These are phyloP conservation scores for Liasis olivaceus DNA, from an alignment of 2,797 vertebrate species.

Conservation along the genomic window DNA sequence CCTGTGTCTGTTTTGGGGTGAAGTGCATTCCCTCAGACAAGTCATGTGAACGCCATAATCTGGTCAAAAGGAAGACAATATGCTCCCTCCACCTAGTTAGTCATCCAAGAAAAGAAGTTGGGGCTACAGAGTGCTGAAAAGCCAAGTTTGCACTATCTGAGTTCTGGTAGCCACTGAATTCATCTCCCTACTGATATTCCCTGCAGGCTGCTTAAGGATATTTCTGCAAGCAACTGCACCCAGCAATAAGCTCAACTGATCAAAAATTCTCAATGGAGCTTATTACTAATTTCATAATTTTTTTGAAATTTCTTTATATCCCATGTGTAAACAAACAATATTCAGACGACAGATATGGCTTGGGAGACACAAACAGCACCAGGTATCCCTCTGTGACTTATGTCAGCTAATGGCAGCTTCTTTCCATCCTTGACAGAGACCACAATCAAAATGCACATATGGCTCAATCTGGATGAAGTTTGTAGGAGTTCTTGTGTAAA, in stretches of 20 bases:
- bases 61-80: not conserved
- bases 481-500: not conserved
- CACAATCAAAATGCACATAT: not conserved
- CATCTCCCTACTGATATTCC: not conserved
- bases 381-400: not conserved
- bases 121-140: not conserved
- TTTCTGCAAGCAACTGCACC: not conserved
- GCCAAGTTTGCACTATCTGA: not conserved
- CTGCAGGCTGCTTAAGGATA: not conserved
- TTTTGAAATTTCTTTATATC: not conserved
- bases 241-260: not conserved
- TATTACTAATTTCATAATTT: not conserved
- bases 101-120: not conserved
- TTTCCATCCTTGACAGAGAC: not conserved
- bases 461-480: not conserved
- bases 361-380: not conserved
- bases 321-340: not conserved
- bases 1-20: not conserved
- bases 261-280: not conserved
- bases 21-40: not conserved
- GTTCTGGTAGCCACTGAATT: not conserved
- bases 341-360: not conserved
- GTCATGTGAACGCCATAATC: not conserved
- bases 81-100: not conserved
- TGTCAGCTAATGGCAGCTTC: not conserved